Evolutionary conservation across 1,140 invertebrate species (phyloP).

Genomic region (Magallana gigas): DNA sequence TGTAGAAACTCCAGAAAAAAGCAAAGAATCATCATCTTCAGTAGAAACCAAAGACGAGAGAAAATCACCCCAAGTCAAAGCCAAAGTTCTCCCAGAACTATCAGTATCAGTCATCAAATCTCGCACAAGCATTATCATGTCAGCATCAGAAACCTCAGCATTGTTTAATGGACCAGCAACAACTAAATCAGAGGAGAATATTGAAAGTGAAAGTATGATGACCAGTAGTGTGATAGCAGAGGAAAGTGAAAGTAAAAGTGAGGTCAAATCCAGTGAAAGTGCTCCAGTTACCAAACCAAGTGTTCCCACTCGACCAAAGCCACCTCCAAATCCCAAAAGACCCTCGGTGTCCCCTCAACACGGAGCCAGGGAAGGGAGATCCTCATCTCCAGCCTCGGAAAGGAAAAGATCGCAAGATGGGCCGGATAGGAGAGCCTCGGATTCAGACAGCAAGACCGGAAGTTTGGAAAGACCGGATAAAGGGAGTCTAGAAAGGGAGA

Average conservation of each 20-base stretch:
- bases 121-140: conserved; percentile 53
- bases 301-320: conserved; percentile 58
- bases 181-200: conserved; percentile 32
- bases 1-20: conserved; percentile 28
- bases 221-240: conserved; percentile 27
- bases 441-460: not conserved
- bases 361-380: not conserved
- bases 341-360: conserved; percentile 42
- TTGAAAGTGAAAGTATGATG: not conserved
- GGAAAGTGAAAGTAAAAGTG: conserved; percentile 18
- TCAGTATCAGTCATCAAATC: conserved; percentile 22
- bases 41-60: conserved; percentile 42
- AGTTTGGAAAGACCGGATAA: conserved; percentile 48
- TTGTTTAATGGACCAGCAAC: conserved; percentile 35
- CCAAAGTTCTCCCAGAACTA: conserved; percentile 55
- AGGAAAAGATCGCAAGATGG: conserved; percentile 41
- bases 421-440: not conserved
- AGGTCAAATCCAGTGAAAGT: conserved; percentile 49
- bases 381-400: not conserved
- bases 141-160: conserved; percentile 46
- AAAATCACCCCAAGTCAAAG: conserved; percentile 60
- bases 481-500: conserved; percentile 11
- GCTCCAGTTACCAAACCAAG: conserved; percentile 56
- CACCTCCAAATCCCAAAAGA: conserved; percentile 52
- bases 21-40: not conserved